phyloP scores from a whole-genome alignment of 2,113 vertebrate species.

The Nycticebus coucang region DNA sequence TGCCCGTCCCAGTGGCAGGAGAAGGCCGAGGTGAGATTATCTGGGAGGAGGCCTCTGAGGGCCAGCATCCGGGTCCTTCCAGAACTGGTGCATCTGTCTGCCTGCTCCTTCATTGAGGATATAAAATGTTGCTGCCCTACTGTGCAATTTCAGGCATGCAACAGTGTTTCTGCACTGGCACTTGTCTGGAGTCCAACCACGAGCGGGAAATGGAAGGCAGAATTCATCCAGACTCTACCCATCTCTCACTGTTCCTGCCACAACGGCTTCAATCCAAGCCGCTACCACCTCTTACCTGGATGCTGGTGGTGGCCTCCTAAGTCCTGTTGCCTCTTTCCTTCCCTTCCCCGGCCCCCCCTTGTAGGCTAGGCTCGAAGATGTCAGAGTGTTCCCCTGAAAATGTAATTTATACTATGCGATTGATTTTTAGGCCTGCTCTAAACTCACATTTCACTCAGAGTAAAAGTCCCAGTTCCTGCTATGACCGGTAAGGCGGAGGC shows the following conservation, averaged over 20 bases:
- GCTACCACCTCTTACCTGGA: not conserved
- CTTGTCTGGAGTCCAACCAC: not conserved
- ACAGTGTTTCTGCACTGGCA: not conserved
- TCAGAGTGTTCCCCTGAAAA: not conserved
- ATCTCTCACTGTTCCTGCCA: not conserved
- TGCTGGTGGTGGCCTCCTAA: fast-evolving
- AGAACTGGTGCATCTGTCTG: not conserved
- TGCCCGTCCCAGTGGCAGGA: not conserved
- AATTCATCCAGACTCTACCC: not conserved
- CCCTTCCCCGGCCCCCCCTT: not conserved
- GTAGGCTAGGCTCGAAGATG: not conserved
- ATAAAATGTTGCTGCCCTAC: not conserved
- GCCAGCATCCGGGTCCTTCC: not conserved
- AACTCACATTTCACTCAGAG: not conserved
- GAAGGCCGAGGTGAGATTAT: not conserved
- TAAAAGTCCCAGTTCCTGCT: not conserved
- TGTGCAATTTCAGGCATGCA: fast-evolving
- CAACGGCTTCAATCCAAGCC: fast-evolving
- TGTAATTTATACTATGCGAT: no score
- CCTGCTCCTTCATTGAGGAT: not conserved
- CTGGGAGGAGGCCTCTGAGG: not conserved
- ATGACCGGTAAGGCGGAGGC: not conserved
- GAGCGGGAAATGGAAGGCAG: not conserved
- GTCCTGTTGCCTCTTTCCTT: not conserved
- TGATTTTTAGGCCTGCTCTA: not conserved